Conservation (phyloP, 2,888 invertebrate genomes). For the Agrochola macilenta region DNA sequence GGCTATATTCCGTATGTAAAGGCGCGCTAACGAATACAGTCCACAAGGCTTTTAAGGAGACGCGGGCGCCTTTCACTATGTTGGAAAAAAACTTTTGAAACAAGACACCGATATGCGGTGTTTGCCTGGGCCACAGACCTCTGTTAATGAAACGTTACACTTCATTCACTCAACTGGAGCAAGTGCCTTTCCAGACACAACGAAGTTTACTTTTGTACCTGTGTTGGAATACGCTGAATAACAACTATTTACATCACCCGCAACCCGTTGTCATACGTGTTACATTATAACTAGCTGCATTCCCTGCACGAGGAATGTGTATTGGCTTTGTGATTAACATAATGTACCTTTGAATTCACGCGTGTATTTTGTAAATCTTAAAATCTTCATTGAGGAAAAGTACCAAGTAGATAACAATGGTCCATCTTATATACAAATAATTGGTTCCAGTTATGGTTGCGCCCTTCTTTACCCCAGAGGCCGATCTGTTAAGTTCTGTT, state of each 20-base stretch:
- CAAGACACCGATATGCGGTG: slow-evolving; percentile 85
- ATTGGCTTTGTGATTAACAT: slow-evolving; percentile 54
- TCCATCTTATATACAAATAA: slow-evolving; percentile 59
- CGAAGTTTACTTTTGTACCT: slow-evolving; percentile 66
- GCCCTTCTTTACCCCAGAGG: slow-evolving; percentile 75
- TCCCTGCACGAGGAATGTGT: slow-evolving; percentile 41
- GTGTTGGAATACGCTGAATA: slow-evolving; percentile 50
- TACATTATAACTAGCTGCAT: slow-evolving; percentile 52
- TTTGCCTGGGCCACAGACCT: slow-evolving; percentile 80
- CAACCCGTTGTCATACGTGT: slow-evolving; percentile 50
- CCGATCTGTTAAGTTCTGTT: slow-evolving; percentile 82
- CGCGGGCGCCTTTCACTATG: slow-evolving; percentile 86
- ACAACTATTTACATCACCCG: slow-evolving; percentile 50
- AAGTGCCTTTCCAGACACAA: slow-evolving; percentile 72
- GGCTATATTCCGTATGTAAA: slow-evolving; percentile 78
- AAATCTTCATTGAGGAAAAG: slow-evolving; percentile 41
- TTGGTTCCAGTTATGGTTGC: slow-evolving; percentile 72
- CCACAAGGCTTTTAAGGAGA: slow-evolving; percentile 88
- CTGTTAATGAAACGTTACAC: slow-evolving; percentile 86
- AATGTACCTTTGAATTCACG: slow-evolving; percentile 54
- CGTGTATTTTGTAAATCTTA: slow-evolving; percentile 53
- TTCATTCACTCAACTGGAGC: slow-evolving; percentile 84
- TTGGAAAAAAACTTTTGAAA: slow-evolving; percentile 83
- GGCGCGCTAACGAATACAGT: slow-evolving; percentile 83
- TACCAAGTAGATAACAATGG: slow-evolving; percentile 46